These are phyloP conservation scores for Noctua janthe DNA, from an alignment of 2,888 invertebrate species.

Conservation along the genomic window DNA sequence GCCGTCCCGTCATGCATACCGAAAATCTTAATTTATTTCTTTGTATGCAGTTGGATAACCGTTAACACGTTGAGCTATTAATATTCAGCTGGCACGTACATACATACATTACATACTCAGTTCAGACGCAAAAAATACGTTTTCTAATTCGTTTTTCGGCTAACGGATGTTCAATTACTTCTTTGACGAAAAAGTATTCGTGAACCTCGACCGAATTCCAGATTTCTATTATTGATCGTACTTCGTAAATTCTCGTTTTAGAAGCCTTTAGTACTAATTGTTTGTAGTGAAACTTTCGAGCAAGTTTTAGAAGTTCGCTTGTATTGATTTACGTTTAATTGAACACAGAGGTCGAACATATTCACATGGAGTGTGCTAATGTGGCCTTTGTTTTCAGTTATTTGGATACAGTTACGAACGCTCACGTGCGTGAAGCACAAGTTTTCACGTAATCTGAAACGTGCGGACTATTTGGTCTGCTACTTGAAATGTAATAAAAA, in stretches of 20 bases:
- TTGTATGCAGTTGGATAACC: slow-evolving; percentile 45
- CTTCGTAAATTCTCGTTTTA: slow-evolving; percentile 30
- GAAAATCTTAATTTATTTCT: slow-evolving; percentile 40
- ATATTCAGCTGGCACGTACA: slow-evolving; percentile 41
- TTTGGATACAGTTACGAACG: slow-evolving; percentile 53
- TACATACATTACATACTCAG: neutral
- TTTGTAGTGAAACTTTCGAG: slow-evolving; percentile 47
- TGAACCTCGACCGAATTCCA: slow-evolving; percentile 40
- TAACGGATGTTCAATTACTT: slow-evolving; percentile 48
- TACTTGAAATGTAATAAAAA: slow-evolving; percentile 56
- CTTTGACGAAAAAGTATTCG: slow-evolving; percentile 51
- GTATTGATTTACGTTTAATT: slow-evolving; percentile 58
- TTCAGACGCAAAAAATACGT: slow-evolving; percentile 40
- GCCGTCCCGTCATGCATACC: slow-evolving; percentile 26
- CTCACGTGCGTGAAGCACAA: slow-evolving; percentile 50
- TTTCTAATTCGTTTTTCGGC: slow-evolving; percentile 54
- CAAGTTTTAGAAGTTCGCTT: slow-evolving; percentile 46
- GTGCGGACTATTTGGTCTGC: slow-evolving; percentile 55
- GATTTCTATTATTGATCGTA: slow-evolving; percentile 53
- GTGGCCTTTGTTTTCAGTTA: slow-evolving; percentile 62
- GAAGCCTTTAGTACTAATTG: slow-evolving; percentile 45
- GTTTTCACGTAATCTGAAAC: slow-evolving; percentile 57
- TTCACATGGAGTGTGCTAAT: slow-evolving; percentile 57
- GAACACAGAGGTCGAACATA: slow-evolving; percentile 53
- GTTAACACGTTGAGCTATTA: slow-evolving; percentile 44